phyloP scores from a whole-genome alignment of 2,797 vertebrate species.

The Spheniscus humboldti region DNA sequence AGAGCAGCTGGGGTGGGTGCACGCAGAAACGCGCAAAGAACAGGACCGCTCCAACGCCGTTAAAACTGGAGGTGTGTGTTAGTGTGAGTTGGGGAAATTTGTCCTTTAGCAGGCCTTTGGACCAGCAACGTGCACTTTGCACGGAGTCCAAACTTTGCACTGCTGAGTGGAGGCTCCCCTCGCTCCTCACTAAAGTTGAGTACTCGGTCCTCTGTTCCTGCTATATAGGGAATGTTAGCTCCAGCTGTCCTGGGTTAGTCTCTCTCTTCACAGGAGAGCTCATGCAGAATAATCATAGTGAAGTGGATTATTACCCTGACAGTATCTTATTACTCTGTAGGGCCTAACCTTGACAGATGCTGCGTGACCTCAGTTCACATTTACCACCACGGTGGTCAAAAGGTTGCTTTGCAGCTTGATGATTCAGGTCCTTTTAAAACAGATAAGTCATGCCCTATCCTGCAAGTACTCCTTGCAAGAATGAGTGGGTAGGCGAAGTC shows the following conservation, averaged over 20 bases:
- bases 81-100: background rate
- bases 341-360: background rate
- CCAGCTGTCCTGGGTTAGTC: background rate
- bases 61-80: background rate
- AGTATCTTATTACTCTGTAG: background rate
- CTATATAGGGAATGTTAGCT: background rate
- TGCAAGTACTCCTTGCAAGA: background rate
- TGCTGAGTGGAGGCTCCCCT: background rate
- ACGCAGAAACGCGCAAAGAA: background rate
- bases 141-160: background rate
- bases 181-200: accelerated
- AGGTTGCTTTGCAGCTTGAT: background rate
- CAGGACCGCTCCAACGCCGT: background rate
- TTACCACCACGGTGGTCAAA: background rate
- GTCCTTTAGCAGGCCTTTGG: background rate
- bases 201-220: background rate
- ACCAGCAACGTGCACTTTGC: background rate
- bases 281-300: background rate
- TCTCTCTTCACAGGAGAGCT: background rate
- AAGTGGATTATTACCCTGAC: background rate
- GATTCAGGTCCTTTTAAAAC: background rate
- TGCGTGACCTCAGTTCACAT: background rate
- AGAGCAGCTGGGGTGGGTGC: background rate
- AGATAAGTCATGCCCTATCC: background rate
- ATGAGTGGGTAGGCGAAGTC: background rate